A percentile compares a stretch with the other conserved stretches of the same genome.
Conservation (phyloP, 2,797 vertebrate species). For the Moxostoma hubbsi region DNA sequence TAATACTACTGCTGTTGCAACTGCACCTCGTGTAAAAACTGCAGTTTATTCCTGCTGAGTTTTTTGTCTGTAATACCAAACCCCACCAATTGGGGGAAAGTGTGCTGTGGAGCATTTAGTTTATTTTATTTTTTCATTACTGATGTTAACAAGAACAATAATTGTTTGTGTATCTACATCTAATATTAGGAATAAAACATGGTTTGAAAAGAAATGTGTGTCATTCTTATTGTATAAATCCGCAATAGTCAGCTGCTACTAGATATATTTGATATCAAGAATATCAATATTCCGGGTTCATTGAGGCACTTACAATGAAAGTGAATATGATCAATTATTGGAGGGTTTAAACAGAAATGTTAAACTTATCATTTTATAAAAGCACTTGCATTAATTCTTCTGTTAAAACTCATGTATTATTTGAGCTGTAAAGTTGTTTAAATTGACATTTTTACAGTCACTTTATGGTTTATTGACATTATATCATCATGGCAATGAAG, state of each 20-base stretch:
- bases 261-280: too few relatives aligned
- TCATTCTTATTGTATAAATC: not conserved
- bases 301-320: too few relatives aligned
- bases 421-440: too few relatives aligned
- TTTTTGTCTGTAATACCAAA: constrained; percentile 80
- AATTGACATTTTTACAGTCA: too few relatives aligned
- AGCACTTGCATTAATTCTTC: too few relatives aligned
- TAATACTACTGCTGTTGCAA: constrained; percentile 81
- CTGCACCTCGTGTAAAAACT: constrained; percentile 76
- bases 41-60: constrained; percentile 80
- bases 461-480: too few relatives aligned
- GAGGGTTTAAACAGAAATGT: too few relatives aligned
- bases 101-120: constrained; percentile 86
- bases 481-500: too few relatives aligned
- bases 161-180: constrained; percentile 83
- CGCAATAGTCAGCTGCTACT: not conserved
- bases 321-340: too few relatives aligned
- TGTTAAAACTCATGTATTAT: too few relatives aligned
- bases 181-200: constrained; percentile 84
- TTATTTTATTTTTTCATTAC: constrained; percentile 70
- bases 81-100: constrained; percentile 80
- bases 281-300: too few relatives aligned
- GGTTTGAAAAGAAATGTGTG: constrained; percentile 73
- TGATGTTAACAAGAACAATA: constrained; percentile 50
- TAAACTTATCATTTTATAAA: too few relatives aligned